Conservation (phyloP, 2,113 vertebrate genomes). For the Trachemys scripta region DNA sequence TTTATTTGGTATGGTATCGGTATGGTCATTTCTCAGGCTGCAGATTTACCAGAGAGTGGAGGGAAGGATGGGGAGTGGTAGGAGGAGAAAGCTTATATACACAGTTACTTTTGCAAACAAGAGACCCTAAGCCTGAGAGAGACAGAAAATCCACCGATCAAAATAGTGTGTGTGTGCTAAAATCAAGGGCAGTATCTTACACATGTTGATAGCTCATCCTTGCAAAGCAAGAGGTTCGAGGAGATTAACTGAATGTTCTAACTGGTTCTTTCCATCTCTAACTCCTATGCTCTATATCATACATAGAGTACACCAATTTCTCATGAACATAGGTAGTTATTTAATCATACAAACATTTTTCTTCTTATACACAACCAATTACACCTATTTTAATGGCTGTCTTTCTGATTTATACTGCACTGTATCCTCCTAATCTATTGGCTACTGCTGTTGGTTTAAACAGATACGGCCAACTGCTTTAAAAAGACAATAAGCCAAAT, state of each 20-base stretch:
- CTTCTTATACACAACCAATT: neutral
- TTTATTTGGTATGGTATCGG: neutral
- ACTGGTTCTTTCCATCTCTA: neutral
- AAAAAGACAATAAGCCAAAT: neutral
- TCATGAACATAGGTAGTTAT: neutral
- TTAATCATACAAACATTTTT: neutral
- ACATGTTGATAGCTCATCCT: accelerated
- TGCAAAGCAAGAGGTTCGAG: neutral
- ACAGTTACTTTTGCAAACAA: neutral
- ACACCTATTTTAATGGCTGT: accelerated
- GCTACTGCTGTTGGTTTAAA: neutral
- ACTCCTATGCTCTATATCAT: neutral
- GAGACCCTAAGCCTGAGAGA: neutral
- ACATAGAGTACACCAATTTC: neutral
- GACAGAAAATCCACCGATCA: neutral
- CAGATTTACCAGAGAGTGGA: neutral
- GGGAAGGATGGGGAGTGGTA: neutral
- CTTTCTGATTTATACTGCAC: neutral
- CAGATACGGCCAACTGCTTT: neutral
- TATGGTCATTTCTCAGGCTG: neutral
- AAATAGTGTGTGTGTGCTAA: neutral
- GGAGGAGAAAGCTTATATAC: neutral
- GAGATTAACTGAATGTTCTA: neutral
- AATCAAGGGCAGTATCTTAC: neutral
- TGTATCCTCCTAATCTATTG: neutral